Evolutionary conservation across 1,140 invertebrate species (phyloP).

Genomic region (Olivierus martensii): DNA sequence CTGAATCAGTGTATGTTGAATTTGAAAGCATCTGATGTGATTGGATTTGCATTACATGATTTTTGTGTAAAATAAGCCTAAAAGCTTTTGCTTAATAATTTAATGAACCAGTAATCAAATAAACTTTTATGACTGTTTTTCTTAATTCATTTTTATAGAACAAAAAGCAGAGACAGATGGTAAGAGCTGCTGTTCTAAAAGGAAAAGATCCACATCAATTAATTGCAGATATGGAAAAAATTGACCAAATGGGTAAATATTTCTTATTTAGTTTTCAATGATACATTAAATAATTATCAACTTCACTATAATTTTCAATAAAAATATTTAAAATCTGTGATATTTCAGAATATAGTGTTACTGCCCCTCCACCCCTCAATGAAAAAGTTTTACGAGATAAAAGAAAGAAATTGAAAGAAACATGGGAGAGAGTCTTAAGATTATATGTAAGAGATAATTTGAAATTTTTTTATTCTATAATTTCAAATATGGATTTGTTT

Average conservation of each 20-base stretch:
- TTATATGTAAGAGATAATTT: constrained; percentile 14
- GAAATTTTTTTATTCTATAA: too few relatives aligned
- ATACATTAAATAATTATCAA: background rate
- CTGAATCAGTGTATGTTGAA: too few relatives aligned
- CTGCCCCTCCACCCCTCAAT: constrained; percentile 82
- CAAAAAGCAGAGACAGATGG: constrained; percentile 89
- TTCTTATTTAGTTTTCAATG: constrained; percentile 5
- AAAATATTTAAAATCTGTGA: background rate
- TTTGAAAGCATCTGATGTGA: too few relatives aligned
- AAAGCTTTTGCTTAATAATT: too few relatives aligned
- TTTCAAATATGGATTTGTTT: too few relatives aligned
- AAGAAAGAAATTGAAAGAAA: constrained; percentile 87
- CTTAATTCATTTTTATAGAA: constrained; percentile 39
- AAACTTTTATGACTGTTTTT: too few relatives aligned
- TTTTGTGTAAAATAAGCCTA: too few relatives aligned
- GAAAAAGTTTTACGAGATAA: constrained; percentile 96
- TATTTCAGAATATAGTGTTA: constrained; percentile 82
- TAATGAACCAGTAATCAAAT: too few relatives aligned
- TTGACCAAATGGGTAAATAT: constrained; percentile 86
- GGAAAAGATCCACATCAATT: constrained; percentile 93
- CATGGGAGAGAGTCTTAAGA: constrained; percentile 41
- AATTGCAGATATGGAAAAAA: constrained; percentile 89
- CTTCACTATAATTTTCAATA: background rate
- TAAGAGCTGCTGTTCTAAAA: constrained; percentile 90
- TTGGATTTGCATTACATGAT: too few relatives aligned